Evolutionary conservation across 2,888 invertebrate genomes (phyloP).

Genomic region (Stegophylla sp.): DNA sequence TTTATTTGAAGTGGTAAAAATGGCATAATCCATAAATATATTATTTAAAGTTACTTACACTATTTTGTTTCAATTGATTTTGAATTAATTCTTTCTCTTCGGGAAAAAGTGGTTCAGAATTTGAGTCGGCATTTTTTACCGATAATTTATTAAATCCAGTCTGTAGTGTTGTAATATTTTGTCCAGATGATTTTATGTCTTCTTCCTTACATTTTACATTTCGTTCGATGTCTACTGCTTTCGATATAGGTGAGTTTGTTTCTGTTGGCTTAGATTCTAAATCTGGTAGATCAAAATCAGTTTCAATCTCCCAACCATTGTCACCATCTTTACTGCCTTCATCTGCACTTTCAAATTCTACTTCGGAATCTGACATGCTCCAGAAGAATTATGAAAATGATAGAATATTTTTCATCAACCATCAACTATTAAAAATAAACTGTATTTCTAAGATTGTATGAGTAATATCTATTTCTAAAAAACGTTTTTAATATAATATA

Average conservation of each 20-base stretch:
- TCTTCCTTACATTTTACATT: not conserved
- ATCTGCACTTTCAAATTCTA: conserved; percentile 81
- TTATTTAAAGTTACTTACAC: not conserved
- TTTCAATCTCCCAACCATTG: conserved; percentile 50
- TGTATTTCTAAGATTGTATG: no score
- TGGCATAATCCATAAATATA: not conserved
- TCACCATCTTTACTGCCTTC: conserved; percentile 67
- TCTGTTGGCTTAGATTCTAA: not conserved
- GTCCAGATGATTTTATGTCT: not conserved
- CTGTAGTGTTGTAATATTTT: not conserved
- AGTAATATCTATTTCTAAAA: no score
- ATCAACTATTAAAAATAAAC: no score
- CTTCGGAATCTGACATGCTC: conserved; percentile 75
- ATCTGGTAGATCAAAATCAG: conserved; percentile 46
- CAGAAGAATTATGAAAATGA: not conserved
- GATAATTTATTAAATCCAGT: not conserved
- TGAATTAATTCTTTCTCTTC: not conserved
- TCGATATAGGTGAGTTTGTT: not conserved
- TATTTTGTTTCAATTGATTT: conserved; percentile 9
- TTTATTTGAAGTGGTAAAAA: not conserved
- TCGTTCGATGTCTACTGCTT: not conserved
- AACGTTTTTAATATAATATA: no score
- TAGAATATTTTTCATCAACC: not conserved
- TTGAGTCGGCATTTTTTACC: not conserved
- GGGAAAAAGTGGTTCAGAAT: not conserved